A percentile compares a stretch with the other conserved stretches of the same genome.
phyloP scores from a whole-genome alignment of 2,797 vertebrate species.

The Silurus aristotelis region DNA sequence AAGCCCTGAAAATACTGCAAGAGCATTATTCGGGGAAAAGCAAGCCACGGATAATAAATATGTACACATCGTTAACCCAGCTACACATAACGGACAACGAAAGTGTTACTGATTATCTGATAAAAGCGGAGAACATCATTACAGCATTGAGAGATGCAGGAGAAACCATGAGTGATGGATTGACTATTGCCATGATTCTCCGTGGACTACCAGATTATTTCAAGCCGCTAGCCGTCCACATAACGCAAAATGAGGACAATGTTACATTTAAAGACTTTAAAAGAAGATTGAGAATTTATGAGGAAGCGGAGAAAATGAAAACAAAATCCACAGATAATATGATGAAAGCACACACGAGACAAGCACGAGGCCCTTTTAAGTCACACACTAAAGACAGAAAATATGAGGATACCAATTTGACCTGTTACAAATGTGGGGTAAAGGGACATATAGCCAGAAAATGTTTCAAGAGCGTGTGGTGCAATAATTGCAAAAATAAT shows the following conservation, averaged over 20 bases:
- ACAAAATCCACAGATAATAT: neutral
- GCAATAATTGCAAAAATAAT: too few relatives aligned
- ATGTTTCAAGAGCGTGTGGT: too few relatives aligned
- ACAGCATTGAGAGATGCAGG: too few relatives aligned
- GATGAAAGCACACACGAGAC: neutral
- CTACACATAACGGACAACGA: slow-evolving; percentile 12
- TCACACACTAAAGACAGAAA: neutral
- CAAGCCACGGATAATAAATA: neutral
- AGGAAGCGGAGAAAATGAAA: neutral
- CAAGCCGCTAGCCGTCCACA: neutral
- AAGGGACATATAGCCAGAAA: too few relatives aligned
- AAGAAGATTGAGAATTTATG: neutral
- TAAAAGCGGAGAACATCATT: too few relatives aligned
- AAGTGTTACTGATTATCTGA: slow-evolving; percentile 45
- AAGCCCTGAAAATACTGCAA: slow-evolving; percentile 49
- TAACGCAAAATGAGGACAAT: neutral
- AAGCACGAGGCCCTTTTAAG: neutral
- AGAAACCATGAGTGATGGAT: too few relatives aligned
- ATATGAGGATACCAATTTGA: neutral
- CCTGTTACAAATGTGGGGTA: too few relatives aligned
- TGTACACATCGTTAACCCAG: slow-evolving; percentile 34
- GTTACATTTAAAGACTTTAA: neutral
- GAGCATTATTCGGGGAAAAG: slow-evolving; percentile 34
- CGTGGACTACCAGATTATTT: neutral
- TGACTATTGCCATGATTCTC: slow-evolving; percentile 5